Evolutionary conservation across 2,888 invertebrate genomes (phyloP), one percentile per base, ranked within the genome.

Genomic region (Idaea straminata): DNA sequence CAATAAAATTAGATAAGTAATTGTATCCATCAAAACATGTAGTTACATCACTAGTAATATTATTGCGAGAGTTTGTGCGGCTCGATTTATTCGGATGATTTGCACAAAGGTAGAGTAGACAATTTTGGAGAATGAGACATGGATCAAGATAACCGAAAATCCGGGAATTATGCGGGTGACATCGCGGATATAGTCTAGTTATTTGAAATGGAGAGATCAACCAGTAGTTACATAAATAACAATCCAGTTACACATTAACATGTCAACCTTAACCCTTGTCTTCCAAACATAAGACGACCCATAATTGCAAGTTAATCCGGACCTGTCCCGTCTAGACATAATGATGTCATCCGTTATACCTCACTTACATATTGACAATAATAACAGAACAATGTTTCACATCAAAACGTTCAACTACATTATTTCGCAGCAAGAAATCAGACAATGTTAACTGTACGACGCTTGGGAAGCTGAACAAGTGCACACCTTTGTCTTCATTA

Each of bases 391-490:
- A 62, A 69, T 78, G 79, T 70, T 78, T 80, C 77, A 82, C 81
- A 76, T 80, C 77, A 82, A 80, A 76, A 64, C 35, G 69, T 70
- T 72, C 67, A 38, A 34, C 66, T 64, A 25, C 59, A 64, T 36
- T 63, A 62, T 35, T 66, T 62, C 36, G 58, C 59, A 62, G 72
- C 72, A 84, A 83, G 82, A 83, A 84, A 83, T 78, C 77, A 77
- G 79, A 87, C 87, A 86, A 87, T 88, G 87, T 82, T 76, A 76
- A 76, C 76, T 72, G 77, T 73, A 69, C 71, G 74, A 73, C 74
- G 82, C 84, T 84, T 89, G 91, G 82, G 91, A 91, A 91, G 78
- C 85, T 82, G 74, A 71, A 80, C 85, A 83, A 88, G 83, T 85
- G 87, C 85, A 81, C 73, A 79, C 84, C 85, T 85, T 85, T 87